A percentile compares a stretch with the other conserved stretches of the same genome.
These are phyloP conservation scores for Archocentrus centrarchus DNA, from an alignment of 2,113 vertebrate species.

Conservation along the genomic window DNA sequence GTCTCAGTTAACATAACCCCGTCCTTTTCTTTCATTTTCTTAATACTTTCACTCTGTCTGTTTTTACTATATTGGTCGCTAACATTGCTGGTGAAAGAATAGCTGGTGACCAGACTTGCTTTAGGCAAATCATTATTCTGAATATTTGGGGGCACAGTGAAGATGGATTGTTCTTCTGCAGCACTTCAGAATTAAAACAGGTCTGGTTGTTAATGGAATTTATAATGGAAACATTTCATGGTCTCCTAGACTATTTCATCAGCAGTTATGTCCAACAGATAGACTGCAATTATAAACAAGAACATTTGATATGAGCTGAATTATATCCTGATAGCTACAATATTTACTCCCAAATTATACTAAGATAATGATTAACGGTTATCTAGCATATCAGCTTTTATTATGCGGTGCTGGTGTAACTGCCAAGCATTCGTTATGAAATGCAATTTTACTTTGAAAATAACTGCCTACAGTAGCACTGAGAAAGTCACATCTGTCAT, in stretches of 20 bases:
- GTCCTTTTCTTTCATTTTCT: constrained; percentile 11
- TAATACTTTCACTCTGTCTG: background rate
- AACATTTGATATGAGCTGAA: background rate
- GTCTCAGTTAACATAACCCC: background rate
- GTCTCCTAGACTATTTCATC: background rate
- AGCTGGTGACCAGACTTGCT: background rate
- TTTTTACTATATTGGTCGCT: background rate
- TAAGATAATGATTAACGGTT: constrained; percentile 11
- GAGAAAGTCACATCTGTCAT: constrained; percentile 71
- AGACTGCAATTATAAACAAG: background rate
- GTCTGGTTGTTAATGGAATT: background rate
- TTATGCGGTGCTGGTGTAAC: constrained; percentile 31
- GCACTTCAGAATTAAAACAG: background rate
- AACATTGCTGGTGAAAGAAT: background rate
- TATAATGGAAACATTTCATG: background rate
- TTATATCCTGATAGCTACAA: background rate
- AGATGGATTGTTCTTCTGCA: constrained; percentile 6
- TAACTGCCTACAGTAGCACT: constrained; percentile 29
- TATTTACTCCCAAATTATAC: constrained; percentile 7
- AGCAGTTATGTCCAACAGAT: background rate
- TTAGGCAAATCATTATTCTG: background rate
- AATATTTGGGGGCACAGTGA: background rate
- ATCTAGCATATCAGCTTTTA: background rate
- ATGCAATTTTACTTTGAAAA: constrained; percentile 48
- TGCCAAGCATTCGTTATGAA: constrained; percentile 24